These are phyloP conservation scores for Sebastes schlegelii DNA, from an alignment of 2,113 vertebrate species.

Conservation along the genomic window DNA sequence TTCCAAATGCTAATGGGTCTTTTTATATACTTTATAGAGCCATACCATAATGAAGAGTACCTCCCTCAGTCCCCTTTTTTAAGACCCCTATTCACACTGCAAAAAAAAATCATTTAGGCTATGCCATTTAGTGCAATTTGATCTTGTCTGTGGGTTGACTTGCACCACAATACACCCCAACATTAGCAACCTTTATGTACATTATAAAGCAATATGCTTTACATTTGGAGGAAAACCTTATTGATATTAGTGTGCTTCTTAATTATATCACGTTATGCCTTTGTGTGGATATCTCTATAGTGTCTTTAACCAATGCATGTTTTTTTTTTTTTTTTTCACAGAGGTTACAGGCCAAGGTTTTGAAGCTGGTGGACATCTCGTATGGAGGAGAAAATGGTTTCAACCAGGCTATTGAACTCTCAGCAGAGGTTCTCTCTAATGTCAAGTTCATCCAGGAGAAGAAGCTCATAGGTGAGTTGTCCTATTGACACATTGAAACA, in stretches of 20 bases:
- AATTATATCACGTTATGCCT: background rate
- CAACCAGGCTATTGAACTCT: slow-evolving; percentile 99
- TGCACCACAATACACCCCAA: too few species aligned
- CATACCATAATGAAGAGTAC: background rate
- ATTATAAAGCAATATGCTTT: too few species aligned
- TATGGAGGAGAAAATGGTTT: slow-evolving; percentile 99
- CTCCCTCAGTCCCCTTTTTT: background rate
- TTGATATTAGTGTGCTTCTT: background rate
- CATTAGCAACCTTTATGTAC: too few species aligned
- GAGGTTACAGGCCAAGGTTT: slow-evolving; percentile 98
- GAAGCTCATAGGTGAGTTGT: slow-evolving; percentile 94
- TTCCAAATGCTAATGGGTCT: background rate
- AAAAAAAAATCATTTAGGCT: too few species aligned
- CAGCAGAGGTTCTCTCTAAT: slow-evolving; percentile 98
- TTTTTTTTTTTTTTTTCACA: slow-evolving; percentile 62
- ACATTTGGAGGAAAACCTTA: background rate
- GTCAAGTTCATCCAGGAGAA: slow-evolving; percentile 99
- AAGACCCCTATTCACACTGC: too few species aligned
- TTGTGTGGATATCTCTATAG: background rate
- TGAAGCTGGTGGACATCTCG: slow-evolving; percentile 99
- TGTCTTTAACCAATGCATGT: background rate
- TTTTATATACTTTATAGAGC: background rate
- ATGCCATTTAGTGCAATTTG: too few species aligned
- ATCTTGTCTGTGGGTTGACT: too few species aligned
- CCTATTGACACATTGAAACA: background rate